Percentiles rank a stretch among this genome's conserved stretches.
These are phyloP conservation scores for Nansenia antarctica DNA, from an alignment of 2,113 vertebrate species.

Conservation along the genomic window DNA sequence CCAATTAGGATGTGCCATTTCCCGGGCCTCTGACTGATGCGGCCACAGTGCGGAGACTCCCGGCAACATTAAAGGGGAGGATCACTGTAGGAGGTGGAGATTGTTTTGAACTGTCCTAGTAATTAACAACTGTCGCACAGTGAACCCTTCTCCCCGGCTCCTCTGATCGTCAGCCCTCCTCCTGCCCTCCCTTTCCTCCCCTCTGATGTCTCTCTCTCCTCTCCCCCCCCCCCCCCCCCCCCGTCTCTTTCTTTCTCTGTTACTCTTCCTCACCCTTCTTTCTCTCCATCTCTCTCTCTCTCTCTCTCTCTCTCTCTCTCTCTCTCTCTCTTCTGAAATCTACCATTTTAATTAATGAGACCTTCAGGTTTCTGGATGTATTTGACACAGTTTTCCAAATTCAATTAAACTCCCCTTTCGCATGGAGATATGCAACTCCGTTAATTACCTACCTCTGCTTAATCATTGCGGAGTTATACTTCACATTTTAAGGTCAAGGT, in stretches of 20 bases:
- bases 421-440: not conserved
- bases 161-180: conserved; percentile 60
- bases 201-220: not conserved
- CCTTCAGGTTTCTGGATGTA: conserved; percentile 15
- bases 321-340: conserved; percentile 1
- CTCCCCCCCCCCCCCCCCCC: not conserved
- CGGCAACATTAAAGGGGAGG: not conserved
- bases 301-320: not conserved
- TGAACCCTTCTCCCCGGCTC: conserved; percentile 28
- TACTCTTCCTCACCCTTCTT: not conserved
- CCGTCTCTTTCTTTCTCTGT: not conserved
- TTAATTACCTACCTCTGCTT: conserved; percentile 21
- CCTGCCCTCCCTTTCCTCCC: not conserved
- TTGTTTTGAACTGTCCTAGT: conserved; percentile 53
- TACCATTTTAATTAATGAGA: conserved; percentile 46
- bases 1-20: not conserved
- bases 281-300: not conserved
- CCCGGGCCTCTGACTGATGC: too few relatives aligned
- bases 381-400: conserved; percentile 33
- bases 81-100: conserved; percentile 34
- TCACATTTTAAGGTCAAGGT: not conserved
- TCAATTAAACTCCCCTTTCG: conserved; percentile 19
- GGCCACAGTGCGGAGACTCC: too few relatives aligned
- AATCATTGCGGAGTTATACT: conserved; percentile 29
- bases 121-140: conserved; percentile 55